Evolutionary conservation across 2,888 invertebrate species (phyloP), one percentile per base, ranked within the genome.

Genomic region (Rhodophaea formosa): DNA sequence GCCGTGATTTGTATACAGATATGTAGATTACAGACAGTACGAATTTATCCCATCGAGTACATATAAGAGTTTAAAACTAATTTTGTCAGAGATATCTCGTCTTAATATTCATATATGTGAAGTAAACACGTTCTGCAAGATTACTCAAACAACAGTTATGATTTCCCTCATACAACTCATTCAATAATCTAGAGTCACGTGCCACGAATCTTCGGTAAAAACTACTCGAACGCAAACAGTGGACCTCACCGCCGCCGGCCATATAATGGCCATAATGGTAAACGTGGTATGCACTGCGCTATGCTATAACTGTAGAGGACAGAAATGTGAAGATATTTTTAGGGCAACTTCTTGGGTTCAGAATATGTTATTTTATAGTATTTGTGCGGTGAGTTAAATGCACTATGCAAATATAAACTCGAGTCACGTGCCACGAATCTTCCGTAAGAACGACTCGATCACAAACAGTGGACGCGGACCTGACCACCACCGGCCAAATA

Each of bases 251-350:
- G 15, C 32, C 32, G 51, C 7, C 51, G 32, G 51, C 51, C 51
- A 51, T 35, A 35, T 39, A 35, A 53, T 51, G 58, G 56, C 58
- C 58, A 56, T 66, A 65, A 67, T 62, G 56, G 56, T 46, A 5
- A 57, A 68, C 62, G 67, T 70, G 70, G 59, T 65, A 73, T 68
- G 55, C 56, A 65, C 35, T 51, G 16, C 16, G 51, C 51, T 51
- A 16, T 17, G 51, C 51, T 51, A 16, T 17, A 35, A 51, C 7
- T 16, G 16, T 8, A 51, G 51, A 35, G 10, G 7, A 35, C 32
- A 5, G 51, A 39, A 35, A 51, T 6, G 15, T 10, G 35, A 16
- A 32, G 35, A 35, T 51, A 35, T 35, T 16, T 17, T 23, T 12
- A 46, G 17, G 17, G 46, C 3, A 10, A 15, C n/a, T 3, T n/a